phyloP scores from a whole-genome alignment of 2,888 invertebrate species.

The Odontocolon sp. region DNA sequence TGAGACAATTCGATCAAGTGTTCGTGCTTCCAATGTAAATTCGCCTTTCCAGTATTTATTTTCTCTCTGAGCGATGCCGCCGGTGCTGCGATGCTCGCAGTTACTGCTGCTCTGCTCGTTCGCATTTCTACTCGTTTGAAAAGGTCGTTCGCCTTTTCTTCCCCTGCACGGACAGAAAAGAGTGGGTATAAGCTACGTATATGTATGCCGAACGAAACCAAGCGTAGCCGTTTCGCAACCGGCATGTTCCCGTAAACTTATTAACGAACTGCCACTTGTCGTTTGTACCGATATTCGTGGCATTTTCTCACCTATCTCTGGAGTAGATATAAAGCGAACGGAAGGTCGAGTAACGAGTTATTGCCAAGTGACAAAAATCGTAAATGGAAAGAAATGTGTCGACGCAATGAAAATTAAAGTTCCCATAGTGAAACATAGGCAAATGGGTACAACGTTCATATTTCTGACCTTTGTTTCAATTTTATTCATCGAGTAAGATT shows the following conservation, averaged over 20 bases:
- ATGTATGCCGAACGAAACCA: constrained; percentile 37
- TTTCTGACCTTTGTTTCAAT: too few species aligned
- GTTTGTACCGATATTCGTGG: constrained; percentile 58
- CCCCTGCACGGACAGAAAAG: constrained; percentile 15
- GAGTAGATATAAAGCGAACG: neutral
- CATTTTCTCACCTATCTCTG: neutral
- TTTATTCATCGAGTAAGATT: too few species aligned
- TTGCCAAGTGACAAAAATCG: too few species aligned
- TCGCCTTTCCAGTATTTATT: constrained; percentile 48
- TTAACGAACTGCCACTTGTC: constrained; percentile 64
- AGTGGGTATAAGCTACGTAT: constrained; percentile 17
- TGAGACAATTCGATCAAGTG: constrained; percentile 61
- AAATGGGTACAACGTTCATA: too few species aligned
- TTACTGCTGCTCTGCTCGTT: neutral
- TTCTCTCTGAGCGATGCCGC: constrained; percentile 25
- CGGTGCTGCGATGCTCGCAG: neutral
- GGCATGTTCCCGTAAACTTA: constrained; percentile 56
- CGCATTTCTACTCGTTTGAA: constrained; percentile 21
- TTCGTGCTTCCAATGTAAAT: constrained; percentile 65
- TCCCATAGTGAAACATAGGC: too few species aligned
- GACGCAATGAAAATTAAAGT: too few species aligned
- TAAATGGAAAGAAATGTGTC: too few species aligned
- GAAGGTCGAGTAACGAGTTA: neutral
- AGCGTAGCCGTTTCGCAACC: constrained; percentile 55
- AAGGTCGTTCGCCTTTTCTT: constrained; percentile 27